Conservation (phyloP, 2,888 invertebrate species). For the Furcula furcula region DNA sequence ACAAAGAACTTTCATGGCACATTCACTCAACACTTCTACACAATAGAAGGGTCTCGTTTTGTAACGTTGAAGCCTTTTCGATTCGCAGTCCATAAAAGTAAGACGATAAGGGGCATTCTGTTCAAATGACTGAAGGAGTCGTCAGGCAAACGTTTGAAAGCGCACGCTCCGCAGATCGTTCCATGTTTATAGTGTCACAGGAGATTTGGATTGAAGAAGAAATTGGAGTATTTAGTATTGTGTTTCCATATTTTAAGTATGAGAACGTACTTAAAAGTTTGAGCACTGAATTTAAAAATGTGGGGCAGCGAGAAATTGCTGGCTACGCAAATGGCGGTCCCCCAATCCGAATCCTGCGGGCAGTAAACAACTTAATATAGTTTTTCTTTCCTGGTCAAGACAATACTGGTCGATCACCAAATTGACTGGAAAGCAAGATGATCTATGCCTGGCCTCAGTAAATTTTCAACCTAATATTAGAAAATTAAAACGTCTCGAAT, state of each 20-base stretch:
- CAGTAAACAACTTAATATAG: too few species aligned
- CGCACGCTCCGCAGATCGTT: constrained; percentile 38
- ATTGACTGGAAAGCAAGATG: too few species aligned
- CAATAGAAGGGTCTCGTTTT: constrained; percentile 73
- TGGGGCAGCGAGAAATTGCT: too few species aligned
- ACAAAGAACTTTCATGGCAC: constrained; percentile 61
- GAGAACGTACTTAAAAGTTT: background rate
- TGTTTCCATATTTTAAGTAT: constrained; percentile 41
- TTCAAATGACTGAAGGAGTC: constrained; percentile 68
- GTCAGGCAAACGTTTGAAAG: constrained; percentile 57
- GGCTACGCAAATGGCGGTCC: too few species aligned
- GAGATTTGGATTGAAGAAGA: constrained; percentile 57
- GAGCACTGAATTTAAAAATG: too few species aligned
- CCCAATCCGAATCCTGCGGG: too few species aligned
- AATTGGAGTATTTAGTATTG: constrained; percentile 55
- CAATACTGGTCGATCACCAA: too few species aligned
- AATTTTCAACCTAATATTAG: constrained; percentile 35
- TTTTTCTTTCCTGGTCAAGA: too few species aligned
- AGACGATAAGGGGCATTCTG: constrained; percentile 72
- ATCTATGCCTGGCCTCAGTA: constrained; percentile 10
- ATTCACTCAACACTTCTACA: constrained; percentile 63
- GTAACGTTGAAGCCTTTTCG: constrained; percentile 67
- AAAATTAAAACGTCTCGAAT: constrained; percentile 47
- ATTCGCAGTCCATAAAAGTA: constrained; percentile 75
- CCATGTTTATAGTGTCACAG: constrained; percentile 54